Percentiles rank a stretch among this genome's conserved stretches.
Evolutionary conservation across 2,113 vertebrate genomes (phyloP).

Genomic region (Brachypteracias leptosomus): DNA sequence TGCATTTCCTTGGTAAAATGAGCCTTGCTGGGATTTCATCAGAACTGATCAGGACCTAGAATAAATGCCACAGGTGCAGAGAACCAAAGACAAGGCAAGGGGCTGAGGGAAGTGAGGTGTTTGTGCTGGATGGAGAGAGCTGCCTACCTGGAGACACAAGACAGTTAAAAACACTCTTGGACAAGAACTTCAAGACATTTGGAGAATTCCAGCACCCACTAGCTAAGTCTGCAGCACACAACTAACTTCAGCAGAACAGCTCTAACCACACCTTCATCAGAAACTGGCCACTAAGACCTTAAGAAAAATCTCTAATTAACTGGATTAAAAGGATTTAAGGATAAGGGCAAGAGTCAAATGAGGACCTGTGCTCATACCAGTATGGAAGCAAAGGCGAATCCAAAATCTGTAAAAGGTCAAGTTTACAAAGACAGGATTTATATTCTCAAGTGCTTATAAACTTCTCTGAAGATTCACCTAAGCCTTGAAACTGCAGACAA

Average conservation of each 20-base stretch:
- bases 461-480: neutral
- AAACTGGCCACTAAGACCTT: neutral
- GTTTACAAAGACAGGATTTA: neutral
- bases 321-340: neutral
- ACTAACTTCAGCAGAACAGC: neutral
- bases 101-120: neutral
- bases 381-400: neutral
- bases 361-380: neutral
- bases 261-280: neutral
- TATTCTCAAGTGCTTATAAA: neutral
- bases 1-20: neutral
- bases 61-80: constrained; percentile 55
- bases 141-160: neutral
- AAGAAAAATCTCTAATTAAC: neutral
- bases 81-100: constrained; percentile 18
- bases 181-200: neutral
- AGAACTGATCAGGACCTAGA: constrained; percentile 36
- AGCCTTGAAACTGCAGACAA: neutral
- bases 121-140: neutral
- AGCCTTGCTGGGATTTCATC: constrained; percentile 10
- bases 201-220: neutral
- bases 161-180: neutral
- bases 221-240: neutral
- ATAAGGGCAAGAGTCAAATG: neutral
- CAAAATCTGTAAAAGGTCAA: neutral